Conservation (phyloP, 2,113 vertebrate species). For the Podilymbus podiceps region DNA sequence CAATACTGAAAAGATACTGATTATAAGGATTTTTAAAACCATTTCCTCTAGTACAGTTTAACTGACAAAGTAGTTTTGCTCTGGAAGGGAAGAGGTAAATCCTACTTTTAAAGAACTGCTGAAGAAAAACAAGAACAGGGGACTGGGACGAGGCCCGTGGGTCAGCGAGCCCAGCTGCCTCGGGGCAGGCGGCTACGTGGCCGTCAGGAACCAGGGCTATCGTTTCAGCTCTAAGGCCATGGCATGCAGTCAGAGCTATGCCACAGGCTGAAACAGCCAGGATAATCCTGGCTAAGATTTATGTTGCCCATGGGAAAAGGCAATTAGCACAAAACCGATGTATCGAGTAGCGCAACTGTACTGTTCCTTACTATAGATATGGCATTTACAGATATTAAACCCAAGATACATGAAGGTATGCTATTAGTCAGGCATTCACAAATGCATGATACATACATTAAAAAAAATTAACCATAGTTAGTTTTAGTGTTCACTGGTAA, state of each 20-base stretch:
- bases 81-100: not conserved
- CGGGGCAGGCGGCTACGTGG: rapidly evolving
- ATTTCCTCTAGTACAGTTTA: not conserved
- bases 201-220: not conserved
- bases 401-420: constrained; percentile 72
- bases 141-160: rapidly evolving
- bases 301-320: constrained; percentile 62
- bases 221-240: not conserved
- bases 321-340: not conserved
- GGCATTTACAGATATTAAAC: constrained; percentile 65
- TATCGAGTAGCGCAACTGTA: constrained; percentile 12
- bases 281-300: constrained; percentile 47
- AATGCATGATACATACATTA: constrained; percentile 65
- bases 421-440: constrained; percentile 72
- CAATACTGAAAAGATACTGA: not conserved
- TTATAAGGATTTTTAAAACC: not conserved
- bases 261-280: not conserved
- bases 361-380: constrained; percentile 54
- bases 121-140: not conserved
- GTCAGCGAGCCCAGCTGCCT: not conserved
- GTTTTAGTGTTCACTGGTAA: constrained; percentile 44
- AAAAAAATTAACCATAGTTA: constrained; percentile 67
- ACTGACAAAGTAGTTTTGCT: not conserved
- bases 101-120: not conserved
- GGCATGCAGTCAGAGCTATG: constrained; percentile 11